Conservation (phyloP, 2,888 invertebrate genomes). For the Cryptus armator region DNA sequence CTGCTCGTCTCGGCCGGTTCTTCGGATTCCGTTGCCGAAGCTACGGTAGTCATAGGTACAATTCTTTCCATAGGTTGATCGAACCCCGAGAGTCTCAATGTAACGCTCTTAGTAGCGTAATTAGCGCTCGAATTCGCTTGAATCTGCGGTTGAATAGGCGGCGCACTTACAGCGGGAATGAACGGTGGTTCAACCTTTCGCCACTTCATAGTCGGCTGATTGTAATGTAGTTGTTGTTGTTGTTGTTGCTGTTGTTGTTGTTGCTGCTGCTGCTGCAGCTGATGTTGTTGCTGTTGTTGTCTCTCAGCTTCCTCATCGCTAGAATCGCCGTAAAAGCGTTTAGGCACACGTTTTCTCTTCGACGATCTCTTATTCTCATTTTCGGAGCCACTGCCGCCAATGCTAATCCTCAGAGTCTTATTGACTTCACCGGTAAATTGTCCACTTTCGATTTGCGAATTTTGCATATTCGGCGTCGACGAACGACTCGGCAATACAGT, state of each 20-base stretch:
- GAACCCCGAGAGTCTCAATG: conserved; percentile 58
- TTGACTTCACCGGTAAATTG: conserved; percentile 22
- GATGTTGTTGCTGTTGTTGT: conserved; percentile 83
- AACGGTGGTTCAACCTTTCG: conserved; percentile 89
- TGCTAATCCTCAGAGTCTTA: conserved; percentile 69
- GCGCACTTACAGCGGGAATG: conserved; percentile 41
- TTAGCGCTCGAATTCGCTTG: conserved; percentile 49
- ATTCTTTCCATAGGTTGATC: conserved; percentile 61
- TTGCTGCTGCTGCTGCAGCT: conserved; percentile 61
- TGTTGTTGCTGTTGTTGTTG: conserved; percentile 70
- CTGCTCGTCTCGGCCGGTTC: conserved; percentile 79
- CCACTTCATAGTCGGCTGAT: conserved; percentile 87
- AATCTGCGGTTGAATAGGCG: conserved; percentile 49
- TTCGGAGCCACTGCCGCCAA: conserved; percentile 85
- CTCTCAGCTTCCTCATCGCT: conserved; percentile 92
- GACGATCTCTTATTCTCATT: conserved; percentile 91
- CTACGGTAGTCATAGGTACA: conserved; percentile 77
- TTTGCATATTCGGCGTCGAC: conserved; percentile 73
- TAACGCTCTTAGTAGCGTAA: conserved; percentile 68
- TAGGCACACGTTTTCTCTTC: conserved; percentile 92
- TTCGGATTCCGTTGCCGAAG: conserved; percentile 80
- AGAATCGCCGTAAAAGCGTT: conserved; percentile 95
- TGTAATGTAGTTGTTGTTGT: conserved; percentile 70
- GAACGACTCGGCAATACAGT: conserved; percentile 71
- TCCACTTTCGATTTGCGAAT: conserved; percentile 65